Evolutionary conservation across 2,797 vertebrate species (phyloP).

Genomic region (Parauchenoglanis ngamensis): DNA sequence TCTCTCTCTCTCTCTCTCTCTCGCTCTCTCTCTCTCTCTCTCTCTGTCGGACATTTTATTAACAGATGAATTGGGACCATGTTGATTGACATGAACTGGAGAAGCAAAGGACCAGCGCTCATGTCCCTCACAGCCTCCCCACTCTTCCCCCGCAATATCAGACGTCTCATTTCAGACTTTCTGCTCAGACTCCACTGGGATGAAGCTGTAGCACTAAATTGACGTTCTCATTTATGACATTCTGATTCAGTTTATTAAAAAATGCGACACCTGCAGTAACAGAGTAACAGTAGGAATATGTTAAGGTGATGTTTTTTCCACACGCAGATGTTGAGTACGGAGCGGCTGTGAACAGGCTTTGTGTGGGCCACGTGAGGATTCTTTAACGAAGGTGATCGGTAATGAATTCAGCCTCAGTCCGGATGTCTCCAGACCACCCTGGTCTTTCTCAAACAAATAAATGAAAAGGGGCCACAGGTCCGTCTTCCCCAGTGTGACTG

Average conservation of each 20-base stretch:
- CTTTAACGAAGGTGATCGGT: constrained; percentile 57
- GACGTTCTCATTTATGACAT: neutral
- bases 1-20: neutral
- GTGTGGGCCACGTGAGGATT: constrained; percentile 50
- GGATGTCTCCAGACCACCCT: constrained; percentile 81
- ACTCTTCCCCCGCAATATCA: too few species aligned
- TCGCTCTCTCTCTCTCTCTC: constrained; percentile 3
- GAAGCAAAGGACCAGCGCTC: constrained; percentile 24
- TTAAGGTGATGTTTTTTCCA: neutral
- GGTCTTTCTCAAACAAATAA: constrained; percentile 82
- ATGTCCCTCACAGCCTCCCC: constrained; percentile 26
- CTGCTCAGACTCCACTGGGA: neutral
- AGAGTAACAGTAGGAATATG: neutral
- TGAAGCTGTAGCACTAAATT: neutral
- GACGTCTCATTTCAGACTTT: neutral
- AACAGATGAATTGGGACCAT: constrained; percentile 10
- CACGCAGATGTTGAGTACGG: neutral
- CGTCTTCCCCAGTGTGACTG: constrained; percentile 66
- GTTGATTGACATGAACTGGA: constrained; percentile 36
- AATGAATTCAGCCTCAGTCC: constrained; percentile 67
- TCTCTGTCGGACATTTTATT: constrained; percentile 21
- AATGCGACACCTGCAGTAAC: neutral
- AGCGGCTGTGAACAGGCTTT: constrained; percentile 44
- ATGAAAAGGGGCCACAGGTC: constrained; percentile 81
- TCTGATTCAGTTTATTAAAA: neutral